These are phyloP conservation scores for Leptinotarsa lineolata DNA, from an alignment of 1,140 invertebrate species.

Conservation along the genomic window DNA sequence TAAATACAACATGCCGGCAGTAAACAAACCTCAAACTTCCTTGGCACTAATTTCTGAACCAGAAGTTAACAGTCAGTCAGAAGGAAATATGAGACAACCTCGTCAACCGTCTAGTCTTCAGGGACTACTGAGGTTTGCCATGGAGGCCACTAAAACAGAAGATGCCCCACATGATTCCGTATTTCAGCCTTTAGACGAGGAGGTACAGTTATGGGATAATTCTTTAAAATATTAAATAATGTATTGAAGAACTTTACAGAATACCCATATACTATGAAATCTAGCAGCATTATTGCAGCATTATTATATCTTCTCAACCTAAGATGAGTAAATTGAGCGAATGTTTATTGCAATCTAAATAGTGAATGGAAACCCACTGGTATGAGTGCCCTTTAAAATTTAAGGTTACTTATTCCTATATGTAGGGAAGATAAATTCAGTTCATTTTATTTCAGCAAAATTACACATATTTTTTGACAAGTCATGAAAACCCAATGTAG, in stretches of 20 bases:
- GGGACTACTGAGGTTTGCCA: slow-evolving; percentile 67
- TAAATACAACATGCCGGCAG: background rate
- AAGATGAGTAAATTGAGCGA: too few relatives aligned
- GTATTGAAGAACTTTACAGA: too few relatives aligned
- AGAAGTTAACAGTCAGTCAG: background rate
- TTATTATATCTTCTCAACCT: too few relatives aligned
- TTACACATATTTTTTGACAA: too few relatives aligned
- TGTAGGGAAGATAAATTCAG: too few relatives aligned
- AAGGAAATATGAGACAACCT: slow-evolving; percentile 38
- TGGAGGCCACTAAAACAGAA: slow-evolving; percentile 66
- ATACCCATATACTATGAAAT: too few relatives aligned
- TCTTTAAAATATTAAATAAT: too few relatives aligned
- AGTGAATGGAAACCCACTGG: background rate
- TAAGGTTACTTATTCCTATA: background rate
- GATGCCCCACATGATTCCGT: slow-evolving; percentile 58
- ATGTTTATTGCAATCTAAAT: too few relatives aligned
- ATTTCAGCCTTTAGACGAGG: slow-evolving; percentile 63
- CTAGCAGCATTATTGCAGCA: too few relatives aligned
- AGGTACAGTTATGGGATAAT: slow-evolving; percentile 55
- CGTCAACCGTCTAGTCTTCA: slow-evolving; percentile 56
- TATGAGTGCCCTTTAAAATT: background rate
- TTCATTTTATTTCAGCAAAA: too few relatives aligned
- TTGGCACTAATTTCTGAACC: slow-evolving; percentile 16
- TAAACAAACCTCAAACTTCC: slow-evolving; percentile 15
- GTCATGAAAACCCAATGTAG: too few relatives aligned